A percentile compares a stretch with the other conserved stretches of the same genome.
Conservation (phyloP, 2,797 vertebrate genomes). For the Botia kubotai region DNA sequence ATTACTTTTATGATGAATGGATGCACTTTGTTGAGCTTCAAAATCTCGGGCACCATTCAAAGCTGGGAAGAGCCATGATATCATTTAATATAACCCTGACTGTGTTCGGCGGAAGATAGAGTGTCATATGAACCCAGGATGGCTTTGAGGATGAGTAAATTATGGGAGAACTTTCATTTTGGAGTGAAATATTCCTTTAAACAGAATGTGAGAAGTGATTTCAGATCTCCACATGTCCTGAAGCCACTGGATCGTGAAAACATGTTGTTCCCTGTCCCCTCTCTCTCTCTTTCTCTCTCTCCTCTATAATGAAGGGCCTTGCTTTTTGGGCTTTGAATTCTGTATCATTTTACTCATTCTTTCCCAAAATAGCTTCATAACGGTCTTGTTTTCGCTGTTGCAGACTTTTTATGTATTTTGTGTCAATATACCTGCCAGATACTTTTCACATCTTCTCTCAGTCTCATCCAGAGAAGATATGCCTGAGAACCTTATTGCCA, state of each 20-base stretch:
- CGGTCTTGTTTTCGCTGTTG: constrained; percentile 10
- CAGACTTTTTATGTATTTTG: constrained; percentile 49
- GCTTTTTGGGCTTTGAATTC: constrained; percentile 69
- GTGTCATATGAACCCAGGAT: no score
- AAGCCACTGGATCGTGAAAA: no score
- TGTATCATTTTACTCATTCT: constrained; percentile 68
- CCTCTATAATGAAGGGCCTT: constrained; percentile 69
- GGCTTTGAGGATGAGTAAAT: no score
- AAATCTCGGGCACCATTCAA: no score
- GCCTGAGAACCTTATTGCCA: background rate
- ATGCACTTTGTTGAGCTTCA: no score
- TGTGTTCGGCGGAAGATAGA: no score
- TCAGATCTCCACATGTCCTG: background rate
- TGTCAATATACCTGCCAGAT: constrained; percentile 18
- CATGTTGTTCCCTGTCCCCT: background rate
- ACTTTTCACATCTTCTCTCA: constrained; percentile 4
- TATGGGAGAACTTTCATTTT: no score
- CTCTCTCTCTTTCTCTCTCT: constrained; percentile 52
- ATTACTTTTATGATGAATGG: no score
- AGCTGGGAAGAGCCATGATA: no score
- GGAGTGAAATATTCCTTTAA: no score
- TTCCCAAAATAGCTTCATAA: constrained; percentile 68
- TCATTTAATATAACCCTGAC: no score
- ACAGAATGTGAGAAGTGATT: background rate
- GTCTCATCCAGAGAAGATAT: constrained; percentile 1